Base-by-base conservation (phyloP, 92 coral and sea anemone species). In the Epizoanthus fatuus region DNA sequence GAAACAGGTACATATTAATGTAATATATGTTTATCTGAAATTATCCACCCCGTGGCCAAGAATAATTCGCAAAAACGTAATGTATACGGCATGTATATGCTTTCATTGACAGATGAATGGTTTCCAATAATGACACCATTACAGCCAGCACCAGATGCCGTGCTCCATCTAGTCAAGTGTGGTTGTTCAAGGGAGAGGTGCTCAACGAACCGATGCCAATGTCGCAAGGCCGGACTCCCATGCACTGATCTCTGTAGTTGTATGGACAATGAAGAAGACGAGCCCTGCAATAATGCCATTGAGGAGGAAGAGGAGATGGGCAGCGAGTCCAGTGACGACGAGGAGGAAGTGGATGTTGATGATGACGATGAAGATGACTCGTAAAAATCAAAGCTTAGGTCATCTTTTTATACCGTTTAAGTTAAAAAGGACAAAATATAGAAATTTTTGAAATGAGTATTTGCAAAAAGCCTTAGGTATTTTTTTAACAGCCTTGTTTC, bases 111-210 rank as follows among this genome's bases (percentile, higher is more conserved):
- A 63, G 32, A 17, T 63, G 32, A 14, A 14, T 81, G 75, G 75
- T 4, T 49, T 66, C 85, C 85, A 13, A 16, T 53, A 60, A 68
- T 67, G 54, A 81, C 75, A 42, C 60, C 67, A 35, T 67, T 81
- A 66, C 76, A 57, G n/a, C 86, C 86, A 67, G 76, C 66, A 0
- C 85, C 85, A 32, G 74, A 80, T 15, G 84, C 73, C 72, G 74
- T 90, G 72, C 79, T 90, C 81, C 86, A 90, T 75, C 81, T 90
- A 75, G 91, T 91, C 29, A 83, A 83, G 22, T 87, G 86, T 58
- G 89, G 86, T 37, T 90, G 86, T 69, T 70, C 83, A 15, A 87
- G 44, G 69, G 86, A 87, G 22, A 86, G 88, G 71, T 90, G 91
- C 44, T 16, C 85, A 51, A 86, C 53, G 20, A 81, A 86, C 16